These are phyloP conservation scores for Elgaria multicarinata DNA, from an alignment of 2,113 vertebrate species.

Conservation along the genomic window DNA sequence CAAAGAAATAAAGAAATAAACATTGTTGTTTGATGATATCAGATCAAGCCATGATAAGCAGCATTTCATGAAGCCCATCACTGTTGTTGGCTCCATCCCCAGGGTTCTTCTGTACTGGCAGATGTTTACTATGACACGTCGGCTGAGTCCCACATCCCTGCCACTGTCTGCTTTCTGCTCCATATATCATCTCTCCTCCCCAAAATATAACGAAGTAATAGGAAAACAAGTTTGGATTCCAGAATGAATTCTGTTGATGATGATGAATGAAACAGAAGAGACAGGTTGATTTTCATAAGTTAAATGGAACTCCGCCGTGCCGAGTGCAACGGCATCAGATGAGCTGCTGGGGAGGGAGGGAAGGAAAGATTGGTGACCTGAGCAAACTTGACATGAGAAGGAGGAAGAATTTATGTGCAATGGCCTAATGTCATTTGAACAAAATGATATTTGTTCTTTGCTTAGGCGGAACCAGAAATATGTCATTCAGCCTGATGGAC, in stretches of 20 bases:
- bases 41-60: background rate
- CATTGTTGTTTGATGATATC: too few species aligned
- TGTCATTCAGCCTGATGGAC: constrained; percentile 35
- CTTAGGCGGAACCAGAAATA: constrained; percentile 20
- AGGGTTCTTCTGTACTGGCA: constrained; percentile 41
- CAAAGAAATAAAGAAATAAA: too few species aligned
- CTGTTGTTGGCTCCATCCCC: constrained; percentile 31
- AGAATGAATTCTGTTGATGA: constrained; percentile 70
- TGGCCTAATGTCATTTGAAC: constrained; percentile 50
- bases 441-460: constrained; percentile 45
- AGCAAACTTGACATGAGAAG: constrained; percentile 62
- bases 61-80: constrained; percentile 13
- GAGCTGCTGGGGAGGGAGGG: background rate
- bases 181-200: constrained; percentile 60
- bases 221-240: constrained; percentile 71
- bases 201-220: constrained; percentile 68
- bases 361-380: constrained; percentile 63
- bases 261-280: constrained; percentile 70
- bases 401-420: constrained; percentile 65
- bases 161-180: constrained; percentile 50
- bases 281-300: constrained; percentile 72
- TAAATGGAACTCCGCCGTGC: constrained; percentile 64
- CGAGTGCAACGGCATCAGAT: constrained; percentile 17
- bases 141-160: constrained; percentile 40
- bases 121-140: constrained; percentile 57